phyloP scores from a whole-genome alignment of 2,888 invertebrate genomes.

The Tolmerus cingulatus region DNA sequence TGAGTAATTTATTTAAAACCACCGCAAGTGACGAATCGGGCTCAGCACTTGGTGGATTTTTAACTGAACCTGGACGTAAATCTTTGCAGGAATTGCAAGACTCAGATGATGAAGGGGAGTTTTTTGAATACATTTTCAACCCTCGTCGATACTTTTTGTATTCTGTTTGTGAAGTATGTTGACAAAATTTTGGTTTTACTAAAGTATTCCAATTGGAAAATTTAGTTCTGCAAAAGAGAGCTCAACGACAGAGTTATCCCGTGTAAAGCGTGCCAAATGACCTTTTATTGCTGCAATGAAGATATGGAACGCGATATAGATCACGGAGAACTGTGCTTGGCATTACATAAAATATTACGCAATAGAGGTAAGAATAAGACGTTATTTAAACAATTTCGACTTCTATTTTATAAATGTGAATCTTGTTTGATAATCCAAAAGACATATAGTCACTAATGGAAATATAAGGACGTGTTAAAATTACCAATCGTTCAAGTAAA shows the following conservation, averaged over 20 bases:
- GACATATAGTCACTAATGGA: too few species aligned
- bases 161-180: conserved; percentile 66
- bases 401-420: too few species aligned
- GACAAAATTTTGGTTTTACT: not conserved
- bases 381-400: not conserved
- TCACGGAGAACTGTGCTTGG: conserved; percentile 71
- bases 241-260: conserved; percentile 52
- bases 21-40: not conserved
- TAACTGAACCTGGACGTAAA: not conserved
- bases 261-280: conserved; percentile 68
- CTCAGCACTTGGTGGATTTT: not conserved
- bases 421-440: too few species aligned
- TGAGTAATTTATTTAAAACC: not conserved
- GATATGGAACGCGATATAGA: conserved; percentile 70
- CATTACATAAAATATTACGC: conserved; percentile 68
- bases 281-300: conserved; percentile 70
- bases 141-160: conserved; percentile 72
- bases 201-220: not conserved
- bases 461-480: too few species aligned
- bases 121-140: conserved; percentile 71
- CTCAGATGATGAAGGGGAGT: conserved; percentile 67
- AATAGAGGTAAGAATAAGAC: conserved; percentile 63
- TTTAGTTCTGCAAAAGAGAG: conserved; percentile 58
- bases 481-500: too few species aligned
- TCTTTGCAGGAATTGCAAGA: not conserved